Percentiles rank a stretch among this genome's conserved stretches.
phyloP scores from a whole-genome alignment of 2,888 invertebrate species.

The Drosophila eohydei region DNA sequence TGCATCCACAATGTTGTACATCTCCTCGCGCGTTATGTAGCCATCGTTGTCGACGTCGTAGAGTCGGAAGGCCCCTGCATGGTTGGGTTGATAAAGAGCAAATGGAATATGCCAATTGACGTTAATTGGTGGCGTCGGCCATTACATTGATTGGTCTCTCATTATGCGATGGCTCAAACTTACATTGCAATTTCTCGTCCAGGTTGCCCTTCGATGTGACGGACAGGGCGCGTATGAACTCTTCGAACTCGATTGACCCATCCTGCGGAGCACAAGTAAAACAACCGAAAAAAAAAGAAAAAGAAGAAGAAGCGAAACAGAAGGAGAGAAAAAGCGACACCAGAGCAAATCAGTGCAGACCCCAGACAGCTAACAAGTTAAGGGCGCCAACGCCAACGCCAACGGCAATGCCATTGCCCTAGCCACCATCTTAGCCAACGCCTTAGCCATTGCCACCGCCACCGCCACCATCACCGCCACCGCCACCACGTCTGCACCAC shows the following conservation, averaged over 20 bases:
- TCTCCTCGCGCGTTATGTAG: slow-evolving; percentile 97
- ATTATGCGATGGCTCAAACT: slow-evolving; percentile 85
- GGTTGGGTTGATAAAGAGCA: background rate
- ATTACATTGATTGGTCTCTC: slow-evolving; percentile 28
- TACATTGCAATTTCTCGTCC: slow-evolving; percentile 99
- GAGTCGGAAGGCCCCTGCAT: slow-evolving; percentile 95
- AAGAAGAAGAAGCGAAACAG: slow-evolving; percentile 9
- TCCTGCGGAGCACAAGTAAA: slow-evolving; percentile 87
- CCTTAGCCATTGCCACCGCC: slow-evolving; percentile 1
- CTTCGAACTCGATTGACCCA: slow-evolving; percentile 99
- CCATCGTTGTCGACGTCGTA: slow-evolving; percentile 99
- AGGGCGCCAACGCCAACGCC: slow-evolving; percentile 18
- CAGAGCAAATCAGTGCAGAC: slow-evolving; percentile 82
- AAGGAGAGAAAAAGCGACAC: slow-evolving; percentile 32
- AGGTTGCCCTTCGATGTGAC: slow-evolving; percentile 99
- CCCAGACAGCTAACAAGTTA: slow-evolving; percentile 56
- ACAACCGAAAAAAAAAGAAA: slow-evolving; percentile 17
- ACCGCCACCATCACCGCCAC: background rate
- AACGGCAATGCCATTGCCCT: slow-evolving; percentile 10
- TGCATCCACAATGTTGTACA: slow-evolving; percentile 98
- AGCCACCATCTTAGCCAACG: slow-evolving; percentile 4
- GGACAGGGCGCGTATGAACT: slow-evolving; percentile 98
- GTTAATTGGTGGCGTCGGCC: slow-evolving; percentile 35
- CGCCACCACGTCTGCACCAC: slow-evolving; percentile 15
- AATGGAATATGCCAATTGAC: slow-evolving; percentile 41